Conservation (phyloP, 1,140 invertebrate genomes). For the Halesus radiatus region DNA sequence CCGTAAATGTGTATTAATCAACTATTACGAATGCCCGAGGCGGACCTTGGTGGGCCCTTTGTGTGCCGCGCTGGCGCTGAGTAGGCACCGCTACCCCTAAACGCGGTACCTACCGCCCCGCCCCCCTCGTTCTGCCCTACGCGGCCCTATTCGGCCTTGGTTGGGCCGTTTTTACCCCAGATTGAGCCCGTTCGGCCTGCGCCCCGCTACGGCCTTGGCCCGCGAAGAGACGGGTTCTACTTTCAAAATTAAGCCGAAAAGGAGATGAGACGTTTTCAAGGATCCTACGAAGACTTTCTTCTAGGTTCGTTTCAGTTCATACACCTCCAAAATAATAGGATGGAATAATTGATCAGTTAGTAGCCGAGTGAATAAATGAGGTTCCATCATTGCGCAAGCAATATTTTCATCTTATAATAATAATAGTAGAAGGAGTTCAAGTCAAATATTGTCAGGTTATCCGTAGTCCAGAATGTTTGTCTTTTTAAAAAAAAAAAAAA, state of each 20-base stretch:
- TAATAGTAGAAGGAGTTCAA: no score
- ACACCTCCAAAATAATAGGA: no score
- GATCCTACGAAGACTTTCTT: not conserved
- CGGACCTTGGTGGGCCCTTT: constrained; percentile 22
- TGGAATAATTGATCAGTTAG: no score
- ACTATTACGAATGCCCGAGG: not conserved
- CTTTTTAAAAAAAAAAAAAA: no score
- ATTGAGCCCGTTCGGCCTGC: constrained; percentile 1
- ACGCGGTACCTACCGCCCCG: not conserved
- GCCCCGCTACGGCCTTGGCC: constrained; percentile 12
- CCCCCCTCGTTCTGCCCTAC: not conserved
- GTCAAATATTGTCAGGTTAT: no score
- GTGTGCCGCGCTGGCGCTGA: not conserved
- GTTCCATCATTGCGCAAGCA: no score
- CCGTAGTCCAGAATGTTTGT: no score
- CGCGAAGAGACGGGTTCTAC: not conserved
- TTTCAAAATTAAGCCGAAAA: not conserved
- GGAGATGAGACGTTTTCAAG: not conserved
- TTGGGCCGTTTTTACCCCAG: not conserved
- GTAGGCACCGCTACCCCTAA: not conserved
- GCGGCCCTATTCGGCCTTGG: not conserved
- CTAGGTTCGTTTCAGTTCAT: not conserved
- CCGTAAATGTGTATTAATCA: no score
- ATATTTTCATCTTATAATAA: no score
- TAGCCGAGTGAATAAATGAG: no score